Percentiles rank a stretch among this genome's conserved stretches.
Conservation (phyloP, 2,113 vertebrate species). For the Heliornis fulica region DNA sequence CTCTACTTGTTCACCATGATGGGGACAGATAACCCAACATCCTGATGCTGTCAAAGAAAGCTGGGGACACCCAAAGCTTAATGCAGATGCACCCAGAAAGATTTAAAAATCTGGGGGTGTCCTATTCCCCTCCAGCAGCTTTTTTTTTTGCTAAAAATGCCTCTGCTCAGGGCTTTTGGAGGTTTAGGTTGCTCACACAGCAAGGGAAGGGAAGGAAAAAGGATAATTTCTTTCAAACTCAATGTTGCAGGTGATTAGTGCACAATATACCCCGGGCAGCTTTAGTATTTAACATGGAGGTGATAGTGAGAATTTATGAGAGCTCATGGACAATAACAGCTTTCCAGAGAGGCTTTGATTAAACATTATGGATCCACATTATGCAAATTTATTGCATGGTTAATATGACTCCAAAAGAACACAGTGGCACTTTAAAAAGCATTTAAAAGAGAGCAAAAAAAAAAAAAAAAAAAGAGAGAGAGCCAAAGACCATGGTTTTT, state of each 20-base stretch:
- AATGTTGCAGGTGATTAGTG: slow-evolving; percentile 9
- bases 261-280: neutral
- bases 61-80: rapidly evolving
- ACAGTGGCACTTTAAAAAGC: slow-evolving; percentile 55
- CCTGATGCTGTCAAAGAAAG: neutral
- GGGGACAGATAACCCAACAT: neutral
- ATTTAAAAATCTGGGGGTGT: neutral
- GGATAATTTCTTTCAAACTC: slow-evolving; percentile 5
- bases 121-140: rapidly evolving
- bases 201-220: neutral
- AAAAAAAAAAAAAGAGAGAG: neutral
- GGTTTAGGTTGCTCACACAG: rapidly evolving
- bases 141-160: neutral
- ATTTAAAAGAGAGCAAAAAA: slow-evolving; percentile 12
- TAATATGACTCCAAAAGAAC: slow-evolving; percentile 55
- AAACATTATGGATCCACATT: slow-evolving; percentile 43
- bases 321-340: slow-evolving; percentile 30
- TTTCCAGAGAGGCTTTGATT: slow-evolving; percentile 45
- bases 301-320: slow-evolving; percentile 35
- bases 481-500: neutral
- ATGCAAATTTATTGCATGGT: slow-evolving; percentile 49
- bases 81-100: neutral
- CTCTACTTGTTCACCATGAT: neutral
- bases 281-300: slow-evolving; percentile 32
- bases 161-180: rapidly evolving